Percentiles rank a stretch among this genome's conserved stretches.
These are phyloP conservation scores for Clarias platycephalus DNA, from an alignment of 2,797 vertebrate genomes.

Conservation along the genomic window DNA sequence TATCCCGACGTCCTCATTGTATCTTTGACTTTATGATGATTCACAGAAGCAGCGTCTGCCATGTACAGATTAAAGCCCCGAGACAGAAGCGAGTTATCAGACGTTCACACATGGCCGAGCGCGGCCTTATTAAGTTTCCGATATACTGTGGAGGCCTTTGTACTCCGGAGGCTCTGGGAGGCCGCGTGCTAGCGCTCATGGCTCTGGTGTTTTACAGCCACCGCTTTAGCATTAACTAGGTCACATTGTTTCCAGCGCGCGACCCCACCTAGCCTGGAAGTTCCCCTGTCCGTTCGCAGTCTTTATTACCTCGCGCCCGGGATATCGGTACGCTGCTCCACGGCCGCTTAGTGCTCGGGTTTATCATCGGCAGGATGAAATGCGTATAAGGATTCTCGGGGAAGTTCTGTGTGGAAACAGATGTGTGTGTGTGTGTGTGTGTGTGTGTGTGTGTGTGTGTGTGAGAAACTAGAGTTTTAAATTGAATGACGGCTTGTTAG, in stretches of 20 bases:
- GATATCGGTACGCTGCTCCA: not conserved
- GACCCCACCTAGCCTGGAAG: constrained; percentile 38
- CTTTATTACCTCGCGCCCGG: not conserved
- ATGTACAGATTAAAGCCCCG: constrained; percentile 49
- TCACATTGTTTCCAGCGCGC: not conserved
- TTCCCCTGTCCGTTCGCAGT: constrained; percentile 29
- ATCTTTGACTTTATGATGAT: not conserved
- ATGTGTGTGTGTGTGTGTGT: not conserved
- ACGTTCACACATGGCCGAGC: constrained; percentile 44
- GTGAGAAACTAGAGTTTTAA: not conserved
- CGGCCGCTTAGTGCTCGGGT: not conserved
- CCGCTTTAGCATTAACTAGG: constrained; percentile 42
- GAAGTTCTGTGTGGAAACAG: not conserved
- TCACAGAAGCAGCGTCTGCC: not conserved
- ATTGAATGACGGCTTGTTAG: no score
- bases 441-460: not conserved
- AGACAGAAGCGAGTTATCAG: constrained; percentile 47
- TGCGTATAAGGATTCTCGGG: not conserved
- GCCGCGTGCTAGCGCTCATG: constrained; percentile 12
- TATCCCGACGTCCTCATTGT: not conserved
- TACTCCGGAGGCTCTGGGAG: constrained; percentile 31
- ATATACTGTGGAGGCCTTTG: constrained; percentile 45
- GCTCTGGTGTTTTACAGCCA: constrained; percentile 13
- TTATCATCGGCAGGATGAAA: not conserved
- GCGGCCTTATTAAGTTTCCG: constrained; percentile 23